Conservation (phyloP, 2,797 vertebrate genomes). For the Danionella dracula region DNA sequence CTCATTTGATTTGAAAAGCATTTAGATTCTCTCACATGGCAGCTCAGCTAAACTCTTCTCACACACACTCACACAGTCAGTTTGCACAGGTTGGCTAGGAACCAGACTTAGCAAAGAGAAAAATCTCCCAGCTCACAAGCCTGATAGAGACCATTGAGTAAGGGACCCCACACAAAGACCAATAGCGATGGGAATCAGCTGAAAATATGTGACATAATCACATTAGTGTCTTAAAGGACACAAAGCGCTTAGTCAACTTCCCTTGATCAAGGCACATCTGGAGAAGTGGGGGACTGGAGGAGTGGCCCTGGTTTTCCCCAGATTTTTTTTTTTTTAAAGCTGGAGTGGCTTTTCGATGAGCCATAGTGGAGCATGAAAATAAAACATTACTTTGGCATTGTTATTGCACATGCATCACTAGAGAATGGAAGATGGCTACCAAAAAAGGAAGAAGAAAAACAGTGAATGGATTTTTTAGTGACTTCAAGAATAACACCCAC, state of each 20-base stretch:
- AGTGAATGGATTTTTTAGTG: slow-evolving; percentile 62
- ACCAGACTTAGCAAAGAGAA: slow-evolving; percentile 69
- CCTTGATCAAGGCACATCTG: slow-evolving; percentile 70
- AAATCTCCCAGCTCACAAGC: slow-evolving; percentile 66
- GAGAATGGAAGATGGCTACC: slow-evolving; percentile 47
- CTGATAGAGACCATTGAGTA: slow-evolving; percentile 62
- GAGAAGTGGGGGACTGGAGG: slow-evolving; percentile 60
- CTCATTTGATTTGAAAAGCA: too few relatives aligned
- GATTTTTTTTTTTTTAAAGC: too few relatives aligned
- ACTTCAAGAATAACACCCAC: slow-evolving; percentile 70
- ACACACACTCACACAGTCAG: slow-evolving; percentile 46
- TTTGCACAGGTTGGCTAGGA: slow-evolving; percentile 71
- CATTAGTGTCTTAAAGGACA: slow-evolving; percentile 74
- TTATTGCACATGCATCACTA: slow-evolving; percentile 59
- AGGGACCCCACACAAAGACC: slow-evolving; percentile 69
- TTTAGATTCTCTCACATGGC: background rate
- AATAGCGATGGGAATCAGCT: slow-evolving; percentile 71
- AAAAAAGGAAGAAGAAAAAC: slow-evolving; percentile 31
- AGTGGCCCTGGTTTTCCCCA: slow-evolving; percentile 62
- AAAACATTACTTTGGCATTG: slow-evolving; percentile 67
- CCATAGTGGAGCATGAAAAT: slow-evolving; percentile 66
- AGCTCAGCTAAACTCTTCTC: slow-evolving; percentile 28
- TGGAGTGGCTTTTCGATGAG: slow-evolving; percentile 67
- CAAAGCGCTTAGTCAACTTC: slow-evolving; percentile 70
- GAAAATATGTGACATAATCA: slow-evolving; percentile 76